Conservation (phyloP, 35 echinoderm and acorn worm genomes). For the Ptychodera flava region DNA sequence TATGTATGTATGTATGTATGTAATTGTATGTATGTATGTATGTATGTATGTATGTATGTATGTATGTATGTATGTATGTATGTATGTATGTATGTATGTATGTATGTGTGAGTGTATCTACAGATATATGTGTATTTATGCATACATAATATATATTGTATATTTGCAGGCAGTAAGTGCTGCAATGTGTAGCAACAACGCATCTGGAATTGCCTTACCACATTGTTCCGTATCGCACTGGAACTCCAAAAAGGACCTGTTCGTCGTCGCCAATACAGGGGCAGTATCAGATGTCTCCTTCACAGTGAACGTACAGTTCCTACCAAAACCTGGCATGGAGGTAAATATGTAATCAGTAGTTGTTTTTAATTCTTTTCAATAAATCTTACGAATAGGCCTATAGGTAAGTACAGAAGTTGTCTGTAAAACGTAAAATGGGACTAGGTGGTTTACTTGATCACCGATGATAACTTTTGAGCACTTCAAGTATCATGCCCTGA, state of each 20-base stretch:
- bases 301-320: neutral
- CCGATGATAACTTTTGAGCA: too few relatives aligned
- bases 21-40: neutral
- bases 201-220: neutral
- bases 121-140: neutral
- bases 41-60: neutral
- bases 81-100: slow-evolving; percentile 2
- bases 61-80: slow-evolving; percentile 2
- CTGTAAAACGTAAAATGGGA: too few relatives aligned
- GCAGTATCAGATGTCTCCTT: neutral
- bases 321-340: too few relatives aligned
- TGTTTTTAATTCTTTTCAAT: too few relatives aligned
- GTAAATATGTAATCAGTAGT: too few relatives aligned
- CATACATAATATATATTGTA: neutral
- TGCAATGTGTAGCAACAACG: neutral
- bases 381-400: too few relatives aligned
- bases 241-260: neutral
- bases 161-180: neutral
- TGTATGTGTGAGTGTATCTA: neutral
- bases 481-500: too few relatives aligned
- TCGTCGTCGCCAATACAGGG: neutral
- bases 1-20: neutral
- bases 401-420: too few relatives aligned
- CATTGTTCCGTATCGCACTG: neutral
- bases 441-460: too few relatives aligned